Conservation (phyloP, 2,797 vertebrate genomes). For the Bovichtus diacanthus region DNA sequence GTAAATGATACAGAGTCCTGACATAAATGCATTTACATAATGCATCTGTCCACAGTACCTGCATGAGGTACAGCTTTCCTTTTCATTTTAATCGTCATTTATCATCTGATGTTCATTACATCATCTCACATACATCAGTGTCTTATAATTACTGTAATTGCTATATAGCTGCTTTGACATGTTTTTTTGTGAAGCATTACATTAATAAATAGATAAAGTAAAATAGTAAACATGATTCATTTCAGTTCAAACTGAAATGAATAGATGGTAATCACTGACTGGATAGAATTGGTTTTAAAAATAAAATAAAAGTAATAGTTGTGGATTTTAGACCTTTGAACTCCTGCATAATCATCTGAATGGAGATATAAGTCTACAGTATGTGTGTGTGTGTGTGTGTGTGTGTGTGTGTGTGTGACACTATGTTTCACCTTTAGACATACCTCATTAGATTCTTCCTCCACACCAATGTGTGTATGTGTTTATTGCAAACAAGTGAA, state of each 20-base stretch:
- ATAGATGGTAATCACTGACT: slow-evolving; percentile 3
- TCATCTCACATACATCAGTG: slow-evolving; percentile 16
- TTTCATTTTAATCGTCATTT: slow-evolving; percentile 44
- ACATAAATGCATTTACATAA: slow-evolving; percentile 69
- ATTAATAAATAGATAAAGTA: background rate
- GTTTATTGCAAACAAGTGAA: slow-evolving; percentile 61
- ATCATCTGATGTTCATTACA: slow-evolving; percentile 37
- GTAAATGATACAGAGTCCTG: slow-evolving; percentile 66
- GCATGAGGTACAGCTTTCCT: slow-evolving; percentile 39
- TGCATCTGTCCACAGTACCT: slow-evolving; percentile 26
- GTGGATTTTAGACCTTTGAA: background rate
- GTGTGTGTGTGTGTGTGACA: background rate
- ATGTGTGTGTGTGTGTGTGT: slow-evolving; percentile 25
- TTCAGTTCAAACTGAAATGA: background rate
- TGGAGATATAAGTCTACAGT: slow-evolving; percentile 30
- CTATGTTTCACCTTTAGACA: slow-evolving; percentile 45
- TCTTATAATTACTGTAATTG: slow-evolving; percentile 20
- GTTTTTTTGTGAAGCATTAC: background rate
- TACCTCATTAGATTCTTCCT: slow-evolving; percentile 49
- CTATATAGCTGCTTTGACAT: background rate
- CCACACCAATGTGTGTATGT: slow-evolving; percentile 46
- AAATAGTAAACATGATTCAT: background rate
- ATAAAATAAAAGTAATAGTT: too few relatives aligned
- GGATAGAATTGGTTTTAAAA: slow-evolving; percentile 5
- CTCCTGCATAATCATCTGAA: slow-evolving; percentile 20